A percentile compares a stretch with the other conserved stretches of the same genome.
Evolutionary conservation across 2,113 vertebrate species (phyloP).

Genomic region (Malurus melanocephalus): DNA sequence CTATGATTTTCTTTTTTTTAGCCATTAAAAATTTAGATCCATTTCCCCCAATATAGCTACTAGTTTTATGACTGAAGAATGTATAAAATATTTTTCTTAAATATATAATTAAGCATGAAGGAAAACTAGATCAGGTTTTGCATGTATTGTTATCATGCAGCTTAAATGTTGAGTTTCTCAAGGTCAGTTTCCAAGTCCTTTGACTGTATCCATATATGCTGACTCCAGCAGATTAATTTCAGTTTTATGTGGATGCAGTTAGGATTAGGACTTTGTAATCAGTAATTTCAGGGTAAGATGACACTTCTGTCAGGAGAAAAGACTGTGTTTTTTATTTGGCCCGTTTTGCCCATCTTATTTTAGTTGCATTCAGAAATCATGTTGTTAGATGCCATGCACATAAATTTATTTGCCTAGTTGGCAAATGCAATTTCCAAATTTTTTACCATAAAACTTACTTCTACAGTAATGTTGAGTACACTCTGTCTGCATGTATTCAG

Average conservation of each 20-base stretch:
- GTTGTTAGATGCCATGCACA: background rate
- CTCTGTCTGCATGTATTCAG: background rate
- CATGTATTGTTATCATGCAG: background rate
- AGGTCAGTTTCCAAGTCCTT: background rate
- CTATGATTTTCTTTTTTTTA: background rate
- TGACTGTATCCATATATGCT: background rate
- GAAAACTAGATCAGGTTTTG: background rate
- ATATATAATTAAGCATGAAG: background rate
- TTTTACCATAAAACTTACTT: background rate
- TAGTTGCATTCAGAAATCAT: background rate
- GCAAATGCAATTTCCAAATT: background rate
- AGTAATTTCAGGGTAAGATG: slow-evolving; percentile 29
- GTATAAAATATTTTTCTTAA: background rate
- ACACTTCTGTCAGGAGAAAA: slow-evolving; percentile 18
- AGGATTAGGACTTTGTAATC: background rate
- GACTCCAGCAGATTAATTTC: background rate
- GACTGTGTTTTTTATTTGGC: background rate
- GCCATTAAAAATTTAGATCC: background rate
- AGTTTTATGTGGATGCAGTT: background rate
- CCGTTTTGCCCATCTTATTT: background rate
- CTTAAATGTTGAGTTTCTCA: background rate
- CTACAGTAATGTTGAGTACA: rapidly evolving
- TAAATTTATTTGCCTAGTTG: background rate
- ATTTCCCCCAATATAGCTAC: background rate
- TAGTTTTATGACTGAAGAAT: background rate